Evolutionary conservation across 2,113 vertebrate species (phyloP).

Genomic region (Morphnarchus princeps): DNA sequence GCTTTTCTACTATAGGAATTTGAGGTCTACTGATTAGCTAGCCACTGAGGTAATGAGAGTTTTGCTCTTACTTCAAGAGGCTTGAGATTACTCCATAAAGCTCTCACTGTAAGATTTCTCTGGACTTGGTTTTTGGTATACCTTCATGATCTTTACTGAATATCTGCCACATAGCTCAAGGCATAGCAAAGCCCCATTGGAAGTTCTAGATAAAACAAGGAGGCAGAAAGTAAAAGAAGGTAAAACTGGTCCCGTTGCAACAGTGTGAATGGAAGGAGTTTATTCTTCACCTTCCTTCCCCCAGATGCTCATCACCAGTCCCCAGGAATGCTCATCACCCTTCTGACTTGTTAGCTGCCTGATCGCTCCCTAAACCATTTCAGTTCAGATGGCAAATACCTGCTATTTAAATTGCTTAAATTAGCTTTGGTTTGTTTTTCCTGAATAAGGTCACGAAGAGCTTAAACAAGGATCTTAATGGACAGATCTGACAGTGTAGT

Average conservation of each 20-base stretch:
- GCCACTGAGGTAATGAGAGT: neutral
- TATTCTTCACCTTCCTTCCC: neutral
- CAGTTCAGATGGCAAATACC: neutral
- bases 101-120: neutral
- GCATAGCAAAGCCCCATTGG: neutral
- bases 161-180: neutral
- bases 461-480: neutral
- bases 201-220: neutral
- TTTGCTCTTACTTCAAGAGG: neutral
- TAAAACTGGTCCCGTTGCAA: neutral
- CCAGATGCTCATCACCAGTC: neutral
- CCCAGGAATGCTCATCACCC: neutral
- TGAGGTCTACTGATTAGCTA: neutral
- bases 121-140: neutral
- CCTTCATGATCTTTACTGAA: neutral
- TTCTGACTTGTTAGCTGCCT: neutral
- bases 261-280: neutral
- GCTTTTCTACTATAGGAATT: neutral
- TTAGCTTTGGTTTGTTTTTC: neutral
- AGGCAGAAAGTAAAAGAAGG: neutral
- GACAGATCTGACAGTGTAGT: neutral
- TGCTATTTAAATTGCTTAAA: neutral
- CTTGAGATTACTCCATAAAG: neutral
- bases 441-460: neutral
- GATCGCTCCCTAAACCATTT: neutral